These are phyloP conservation scores for Dromiciops gliroides DNA, from an alignment of 2,113 vertebrate genomes.

Conservation along the genomic window DNA sequence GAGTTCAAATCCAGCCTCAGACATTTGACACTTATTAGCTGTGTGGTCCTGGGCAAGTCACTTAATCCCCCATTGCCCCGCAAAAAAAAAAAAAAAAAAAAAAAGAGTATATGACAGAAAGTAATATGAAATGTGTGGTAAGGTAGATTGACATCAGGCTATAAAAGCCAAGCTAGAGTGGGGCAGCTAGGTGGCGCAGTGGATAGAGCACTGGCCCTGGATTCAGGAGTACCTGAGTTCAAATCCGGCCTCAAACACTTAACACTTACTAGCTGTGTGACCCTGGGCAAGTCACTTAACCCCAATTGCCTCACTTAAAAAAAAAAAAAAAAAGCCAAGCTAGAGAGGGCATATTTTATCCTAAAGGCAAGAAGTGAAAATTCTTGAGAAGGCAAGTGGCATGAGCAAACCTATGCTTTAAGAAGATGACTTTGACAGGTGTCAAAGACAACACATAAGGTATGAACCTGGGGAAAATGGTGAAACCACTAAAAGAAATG, in stretches of 20 bases:
- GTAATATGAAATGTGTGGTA: neutral
- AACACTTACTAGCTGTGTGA: too few species aligned
- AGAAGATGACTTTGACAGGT: neutral
- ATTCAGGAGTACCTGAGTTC: too few species aligned
- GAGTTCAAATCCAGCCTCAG: too few species aligned
- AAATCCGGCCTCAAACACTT: too few species aligned
- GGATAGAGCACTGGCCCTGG: too few species aligned
- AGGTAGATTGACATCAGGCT: neutral
- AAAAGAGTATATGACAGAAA: neutral
- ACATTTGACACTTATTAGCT: too few species aligned
- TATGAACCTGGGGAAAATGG: neutral
- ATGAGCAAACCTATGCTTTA: neutral
- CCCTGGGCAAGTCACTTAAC: too few species aligned
- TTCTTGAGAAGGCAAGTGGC: neutral
- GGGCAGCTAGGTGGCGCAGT: too few species aligned
- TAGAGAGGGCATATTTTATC: neutral
- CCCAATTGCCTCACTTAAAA: too few species aligned
- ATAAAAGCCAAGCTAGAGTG: neutral
- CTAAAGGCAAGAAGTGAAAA: neutral
- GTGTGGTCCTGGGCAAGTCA: too few species aligned
- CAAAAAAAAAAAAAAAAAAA: too few species aligned
- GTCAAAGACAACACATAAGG: neutral
- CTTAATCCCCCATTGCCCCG: too few species aligned
- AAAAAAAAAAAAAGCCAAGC: neutral
- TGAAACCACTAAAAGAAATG: neutral